Evolutionary conservation across 2,113 vertebrate species (phyloP).

Genomic region (Pao palembangensis): DNA sequence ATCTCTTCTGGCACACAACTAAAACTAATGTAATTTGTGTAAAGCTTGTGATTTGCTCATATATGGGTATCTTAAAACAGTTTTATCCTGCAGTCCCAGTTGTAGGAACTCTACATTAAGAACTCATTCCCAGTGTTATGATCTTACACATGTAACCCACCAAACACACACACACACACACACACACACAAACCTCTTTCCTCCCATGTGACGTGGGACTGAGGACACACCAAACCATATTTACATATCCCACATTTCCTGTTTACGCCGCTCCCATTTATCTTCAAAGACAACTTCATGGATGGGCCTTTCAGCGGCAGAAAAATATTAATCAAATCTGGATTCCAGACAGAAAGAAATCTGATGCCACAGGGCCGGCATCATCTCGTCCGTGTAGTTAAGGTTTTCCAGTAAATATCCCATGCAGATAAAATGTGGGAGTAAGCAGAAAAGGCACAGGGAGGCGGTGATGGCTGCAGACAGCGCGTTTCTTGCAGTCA

Average conservation of each 20-base stretch:
- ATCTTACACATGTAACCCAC: too few species aligned
- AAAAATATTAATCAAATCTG: slow-evolving; percentile 63
- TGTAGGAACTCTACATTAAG: slow-evolving; percentile 33
- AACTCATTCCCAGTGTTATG: slow-evolving; percentile 45
- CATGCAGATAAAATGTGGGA: slow-evolving; percentile 56
- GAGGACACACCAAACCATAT: slow-evolving; percentile 57
- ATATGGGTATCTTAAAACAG: slow-evolving; percentile 13
- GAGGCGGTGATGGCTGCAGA: slow-evolving; percentile 34
- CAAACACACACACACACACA: slow-evolving; percentile 25
- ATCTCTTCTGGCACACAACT: slow-evolving; percentile 13
- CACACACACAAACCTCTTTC: slow-evolving; percentile 40
- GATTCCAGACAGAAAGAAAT: slow-evolving; percentile 54
- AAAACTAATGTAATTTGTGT: not conserved
- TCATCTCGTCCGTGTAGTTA: slow-evolving; percentile 39
- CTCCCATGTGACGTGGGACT: slow-evolving; percentile 51
- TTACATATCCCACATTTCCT: slow-evolving; percentile 67
- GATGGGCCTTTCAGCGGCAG: slow-evolving; percentile 41
- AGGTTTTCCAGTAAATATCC: slow-evolving; percentile 59
- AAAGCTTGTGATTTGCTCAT: slow-evolving; percentile 4
- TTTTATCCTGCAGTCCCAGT: slow-evolving; percentile 25
- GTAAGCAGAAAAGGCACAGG: slow-evolving; percentile 60
- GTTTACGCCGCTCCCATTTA: slow-evolving; percentile 68
- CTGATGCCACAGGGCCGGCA: slow-evolving; percentile 23
- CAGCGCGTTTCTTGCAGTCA: slow-evolving; percentile 54
- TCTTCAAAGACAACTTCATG: slow-evolving; percentile 64